A percentile compares a stretch with the other conserved stretches of the same genome.
Evolutionary conservation across 2,888 invertebrate species (phyloP).

Genomic region (Chrysolina haemoptera): DNA sequence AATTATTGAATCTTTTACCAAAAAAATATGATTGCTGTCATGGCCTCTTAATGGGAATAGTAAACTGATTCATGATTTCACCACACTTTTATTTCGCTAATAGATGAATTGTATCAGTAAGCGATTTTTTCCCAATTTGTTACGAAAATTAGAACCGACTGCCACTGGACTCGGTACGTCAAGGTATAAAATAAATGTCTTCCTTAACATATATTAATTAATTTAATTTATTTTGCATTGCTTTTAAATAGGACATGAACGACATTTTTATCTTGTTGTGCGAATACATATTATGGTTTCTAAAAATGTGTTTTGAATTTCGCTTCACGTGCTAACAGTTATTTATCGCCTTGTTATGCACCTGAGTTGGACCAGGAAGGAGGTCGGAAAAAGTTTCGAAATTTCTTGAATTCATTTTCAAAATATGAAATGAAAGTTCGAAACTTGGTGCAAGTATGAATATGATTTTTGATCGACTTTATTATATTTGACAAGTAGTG

Average conservation of each 20-base stretch:
- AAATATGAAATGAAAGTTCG: neutral
- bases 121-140: too few relatives aligned
- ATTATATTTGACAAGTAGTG: too few relatives aligned
- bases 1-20: too few relatives aligned
- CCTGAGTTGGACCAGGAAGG: neutral
- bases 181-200: constrained; percentile 17
- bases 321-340: neutral
- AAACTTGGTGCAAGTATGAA: too few relatives aligned
- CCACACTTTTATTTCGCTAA: too few relatives aligned
- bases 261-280: constrained; percentile 21
- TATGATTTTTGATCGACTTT: too few relatives aligned
- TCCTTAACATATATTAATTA: constrained; percentile 19
- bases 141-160: neutral
- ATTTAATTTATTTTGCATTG: constrained; percentile 13
- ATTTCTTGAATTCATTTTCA: neutral
- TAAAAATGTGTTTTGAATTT: constrained; percentile 1
- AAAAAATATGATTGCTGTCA: too few relatives aligned
- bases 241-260: constrained; percentile 11
- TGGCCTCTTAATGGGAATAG: too few relatives aligned
- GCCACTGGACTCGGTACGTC: constrained; percentile 6
- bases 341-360: constrained; percentile 12
- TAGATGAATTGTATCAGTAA: too few relatives aligned
- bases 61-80: too few relatives aligned
- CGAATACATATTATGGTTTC: constrained; percentile 8
- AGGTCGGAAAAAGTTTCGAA: neutral